Conservation (phyloP, 37 sponge, comb jelly and placozoan species). For the Bolinopsis microptera region DNA sequence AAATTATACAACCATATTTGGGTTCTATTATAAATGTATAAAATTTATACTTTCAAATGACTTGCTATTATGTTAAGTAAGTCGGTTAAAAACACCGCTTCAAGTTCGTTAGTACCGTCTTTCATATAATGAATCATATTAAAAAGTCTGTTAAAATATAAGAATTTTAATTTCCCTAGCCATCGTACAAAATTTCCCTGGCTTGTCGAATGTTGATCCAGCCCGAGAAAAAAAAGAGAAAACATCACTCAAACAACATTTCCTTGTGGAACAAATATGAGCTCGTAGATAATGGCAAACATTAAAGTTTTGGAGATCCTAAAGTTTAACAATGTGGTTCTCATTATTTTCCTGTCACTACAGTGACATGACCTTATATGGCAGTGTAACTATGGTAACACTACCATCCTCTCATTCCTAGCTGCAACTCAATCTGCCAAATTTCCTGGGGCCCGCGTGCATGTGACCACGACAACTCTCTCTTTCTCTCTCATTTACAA, state of each 20-base stretch:
- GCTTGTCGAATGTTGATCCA: not conserved
- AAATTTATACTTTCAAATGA: not conserved
- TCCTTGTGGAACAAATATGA: not conserved
- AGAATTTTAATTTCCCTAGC: constrained; percentile 19
- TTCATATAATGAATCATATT: not conserved
- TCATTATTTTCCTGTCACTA: not conserved
- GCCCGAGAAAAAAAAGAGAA: not conserved
- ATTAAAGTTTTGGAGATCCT: too few species aligned
- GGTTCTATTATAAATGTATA: not conserved
- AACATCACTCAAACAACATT: not conserved
- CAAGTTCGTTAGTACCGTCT: not conserved
- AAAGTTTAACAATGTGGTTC: not conserved
- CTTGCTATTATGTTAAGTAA: not conserved
- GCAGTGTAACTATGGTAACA: too few species aligned
- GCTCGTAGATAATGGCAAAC: too few species aligned
- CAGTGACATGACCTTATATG: too few species aligned
- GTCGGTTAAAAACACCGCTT: not conserved
- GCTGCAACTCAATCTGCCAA: too few species aligned
- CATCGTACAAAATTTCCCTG: constrained; percentile 22
- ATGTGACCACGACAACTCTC: too few species aligned
- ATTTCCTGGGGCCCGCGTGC: too few species aligned
- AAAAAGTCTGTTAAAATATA: constrained; percentile 42
- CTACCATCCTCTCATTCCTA: not conserved
- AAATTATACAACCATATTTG: not conserved
- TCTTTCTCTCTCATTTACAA: not conserved